These are phyloP conservation scores for Megathymus violae DNA, from an alignment of 1,140 invertebrate species.

Conservation along the genomic window DNA sequence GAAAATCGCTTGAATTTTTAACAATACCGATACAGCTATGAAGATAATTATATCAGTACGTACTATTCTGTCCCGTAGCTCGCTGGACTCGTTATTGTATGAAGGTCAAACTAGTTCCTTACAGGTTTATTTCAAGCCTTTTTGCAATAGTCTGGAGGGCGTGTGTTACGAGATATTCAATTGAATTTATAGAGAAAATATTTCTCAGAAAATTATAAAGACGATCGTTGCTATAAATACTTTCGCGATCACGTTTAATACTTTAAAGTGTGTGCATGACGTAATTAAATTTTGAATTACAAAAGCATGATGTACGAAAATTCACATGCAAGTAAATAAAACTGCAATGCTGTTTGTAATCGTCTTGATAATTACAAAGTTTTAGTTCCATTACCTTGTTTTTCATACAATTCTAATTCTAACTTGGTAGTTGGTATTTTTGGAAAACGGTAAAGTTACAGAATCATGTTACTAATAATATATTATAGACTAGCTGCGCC, in stretches of 20 bases:
- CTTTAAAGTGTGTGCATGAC: constrained; percentile 17
- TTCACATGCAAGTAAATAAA: background rate
- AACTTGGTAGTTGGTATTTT: no score
- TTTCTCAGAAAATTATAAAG: constrained; percentile 25
- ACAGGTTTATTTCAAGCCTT: constrained; percentile 34
- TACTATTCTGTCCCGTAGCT: background rate
- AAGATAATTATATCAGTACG: no score
- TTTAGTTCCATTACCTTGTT: no score
- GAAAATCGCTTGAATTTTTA: no score
- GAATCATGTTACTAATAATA: no score
- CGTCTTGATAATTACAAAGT: no score
- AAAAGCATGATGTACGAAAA: constrained; percentile 11
- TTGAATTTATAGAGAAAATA: constrained; percentile 34
- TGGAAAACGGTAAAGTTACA: no score
- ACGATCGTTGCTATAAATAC: constrained; percentile 13
- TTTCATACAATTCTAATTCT: no score
- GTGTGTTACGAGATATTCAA: constrained; percentile 34
- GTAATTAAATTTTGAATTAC: constrained; percentile 22
- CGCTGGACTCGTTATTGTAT: background rate
- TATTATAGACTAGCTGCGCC: no score
- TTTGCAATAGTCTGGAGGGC: constrained; percentile 45
- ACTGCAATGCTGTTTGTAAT: no score
- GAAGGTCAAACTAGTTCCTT: constrained; percentile 13
- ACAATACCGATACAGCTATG: no score
- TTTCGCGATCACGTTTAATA: constrained; percentile 24